Base-by-base conservation (phyloP, 1,140 invertebrate species). In the Anagrus nilaparvatae region DNA sequence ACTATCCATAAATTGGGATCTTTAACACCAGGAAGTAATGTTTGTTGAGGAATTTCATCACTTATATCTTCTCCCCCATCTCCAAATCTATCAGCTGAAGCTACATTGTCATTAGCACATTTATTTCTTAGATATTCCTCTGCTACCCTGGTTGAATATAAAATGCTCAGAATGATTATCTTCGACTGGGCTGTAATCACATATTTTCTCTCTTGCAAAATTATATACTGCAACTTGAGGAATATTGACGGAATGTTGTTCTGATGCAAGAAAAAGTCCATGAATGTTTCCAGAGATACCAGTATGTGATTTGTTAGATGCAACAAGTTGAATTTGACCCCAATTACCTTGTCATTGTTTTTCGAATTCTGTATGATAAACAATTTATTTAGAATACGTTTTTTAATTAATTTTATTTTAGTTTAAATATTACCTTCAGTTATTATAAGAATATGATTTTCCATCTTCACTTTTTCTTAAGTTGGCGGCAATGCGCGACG, bases 1-100 rank as follows among this genome's bases (percentile, higher is more conserved):
- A 99, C 84, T 82, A 98, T 92, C 95, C 96, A 99, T 43, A 99
- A 68, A 70, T 98, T 99, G 1, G 96, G 95, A 71, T 99, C 96
- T 59, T 97, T 97, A 14, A 97, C 93, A 42, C 89, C 90, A 5
- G 95, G 95, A 13, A 98, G 60, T 5, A 97, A 72, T 3, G 92
- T 96, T 64, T 97, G 93, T 59, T 98, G 94, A 1, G 91, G 95
- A 46, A 99, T 98, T 70, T 97, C 93, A 72, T 98, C 92, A 0
- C 89, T 91, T 80, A 96, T 90, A 60, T 97, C 90, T 60, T 93
- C 87, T 0, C 86, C 89, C 33, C 87, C 89, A 64, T 94, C 89
- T 12, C 90, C 89, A 71, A 92, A 96, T 51, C 89, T 82, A 37
- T 84, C 73, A 21, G 81, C 75, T 4, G 81, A 81, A 4, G 78